Evolutionary conservation across 2,797 vertebrate species (phyloP), one percentile per base, ranked within the genome.

Genomic region (Neosilurus mollespiculum): DNA sequence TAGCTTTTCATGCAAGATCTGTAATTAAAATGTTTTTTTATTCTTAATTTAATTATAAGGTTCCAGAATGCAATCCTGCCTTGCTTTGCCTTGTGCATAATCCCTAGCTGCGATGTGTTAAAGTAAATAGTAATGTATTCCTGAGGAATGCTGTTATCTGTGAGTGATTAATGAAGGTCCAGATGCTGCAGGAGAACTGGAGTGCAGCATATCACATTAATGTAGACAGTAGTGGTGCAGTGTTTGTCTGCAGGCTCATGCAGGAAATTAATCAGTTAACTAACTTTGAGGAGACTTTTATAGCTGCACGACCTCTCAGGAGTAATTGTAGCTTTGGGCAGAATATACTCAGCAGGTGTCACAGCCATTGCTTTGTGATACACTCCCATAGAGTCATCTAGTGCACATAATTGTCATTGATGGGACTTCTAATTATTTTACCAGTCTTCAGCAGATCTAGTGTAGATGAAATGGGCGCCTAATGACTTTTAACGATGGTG

Each of bases 271-370:
- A 78, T 81, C 51, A 67, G 67, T 73, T 65, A 51, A 37, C 62
- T 80, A 82, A 86, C 82, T 82, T 82, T 84, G 62, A 79, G 26
- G 62, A 75, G 76, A 86, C 84, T 75, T 84, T 79, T 26, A 67
- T 34, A 49, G 43, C 64, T 30, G 59, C 66, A 15, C 12, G 20
- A 22, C 51, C 15, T 65, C 54, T 30, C 22, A 37, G 56, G 22
- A 84, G 65, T 86, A 80, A 82, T 87, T 77, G 80, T 51, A 59
- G 81, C 83, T 83, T 69, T 80, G 37, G 79, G 84, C 49, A 54
- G 58, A 70, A 56, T 81, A 61, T 81, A 78, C 49, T 49, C 80
- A 54, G 62, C 26, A 61, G 82, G 64, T 81, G n/a, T 81, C 73
- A 70, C 34, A 10, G n/a, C 73, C 61, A 59, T 24, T 20, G 56